Evolutionary conservation across 2,113 vertebrate species (phyloP).

Genomic region (Lutjanus erythropterus): DNA sequence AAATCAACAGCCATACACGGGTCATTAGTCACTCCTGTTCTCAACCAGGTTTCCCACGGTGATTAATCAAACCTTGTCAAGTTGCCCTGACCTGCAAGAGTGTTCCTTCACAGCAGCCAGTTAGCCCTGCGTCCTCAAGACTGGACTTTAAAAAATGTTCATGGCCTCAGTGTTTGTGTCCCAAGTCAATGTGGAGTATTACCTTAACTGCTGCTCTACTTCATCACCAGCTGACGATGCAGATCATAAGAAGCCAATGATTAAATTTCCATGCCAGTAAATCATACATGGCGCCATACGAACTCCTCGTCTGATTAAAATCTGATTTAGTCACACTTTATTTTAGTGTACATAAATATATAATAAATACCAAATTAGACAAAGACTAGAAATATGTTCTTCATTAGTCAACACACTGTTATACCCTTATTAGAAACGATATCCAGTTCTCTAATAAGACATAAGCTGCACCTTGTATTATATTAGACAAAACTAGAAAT

Average conservation of each 20-base stretch:
- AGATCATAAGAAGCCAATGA: constrained; percentile 56
- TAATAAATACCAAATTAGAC: no score
- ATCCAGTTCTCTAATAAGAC: no score
- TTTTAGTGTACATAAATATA: no score
- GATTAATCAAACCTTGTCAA: constrained; percentile 81
- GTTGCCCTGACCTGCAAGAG: constrained; percentile 59
- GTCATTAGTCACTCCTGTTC: constrained; percentile 79
- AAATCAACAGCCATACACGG: constrained; percentile 75
- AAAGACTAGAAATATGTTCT: no score
- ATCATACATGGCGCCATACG: constrained; percentile 31
- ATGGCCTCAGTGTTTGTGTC: constrained; percentile 35
- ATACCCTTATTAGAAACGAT: no score
- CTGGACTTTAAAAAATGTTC: constrained; percentile 51
- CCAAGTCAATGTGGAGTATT: constrained; percentile 17
- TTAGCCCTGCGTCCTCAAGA: constrained; percentile 51
- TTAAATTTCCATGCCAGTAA: constrained; percentile 52
- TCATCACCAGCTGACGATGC: constrained; percentile 46
- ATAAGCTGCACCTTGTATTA: no score
- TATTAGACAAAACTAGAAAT: no score
- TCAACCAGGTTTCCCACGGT: constrained; percentile 69
- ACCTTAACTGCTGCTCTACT: constrained; percentile 26
- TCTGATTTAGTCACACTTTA: no score
- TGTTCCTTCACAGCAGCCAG: constrained; percentile 48
- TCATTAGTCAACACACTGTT: no score
- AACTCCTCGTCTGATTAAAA: constrained; percentile 49